Base-by-base conservation (phyloP, 1,140 invertebrate species). In the Ptiloglossa arizonensis region DNA sequence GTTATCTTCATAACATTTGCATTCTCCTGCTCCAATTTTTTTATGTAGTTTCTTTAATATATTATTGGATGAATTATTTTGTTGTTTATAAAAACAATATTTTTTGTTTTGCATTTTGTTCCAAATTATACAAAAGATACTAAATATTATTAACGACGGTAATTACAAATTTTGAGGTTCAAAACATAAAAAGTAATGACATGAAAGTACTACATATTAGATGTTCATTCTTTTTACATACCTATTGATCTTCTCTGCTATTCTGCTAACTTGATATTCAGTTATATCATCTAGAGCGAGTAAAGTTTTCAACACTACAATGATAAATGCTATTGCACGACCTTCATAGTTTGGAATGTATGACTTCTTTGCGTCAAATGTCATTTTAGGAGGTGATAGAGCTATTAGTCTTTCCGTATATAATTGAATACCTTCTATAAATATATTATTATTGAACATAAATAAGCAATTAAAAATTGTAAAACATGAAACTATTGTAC, bases 211-310 rank as follows among this genome's bases (percentile, higher is more conserved):
- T 11, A 13, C 5, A 19, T 35, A 54, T 1, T 29, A 44, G 46
- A 71, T 15, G 15, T 77, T 77, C 56, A 77, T 71, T 63, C 56
- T 24, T 60, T 71, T 54, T 44, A 86, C 81, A 76, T 87, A 93
- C 82, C 70, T 85, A 87, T 95, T 93, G 15, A 94, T 91, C 70
- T 90, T 88, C 6, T 89, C 86, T 0, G 94, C 92, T 41, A 94
- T 91, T 48, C 91, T 83, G 3, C 95, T 95, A 29, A 95, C 93
- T 72, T 92, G 83, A 48, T 91, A 89, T 88, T 96, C 95, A 2
- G 95, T 95, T 13, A 92, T 83, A 56, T 93, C 95, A 89, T 96
- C 95, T 2, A 96, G 83, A 3, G 93, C 93, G 84, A 95, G 95
- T 5, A 96, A 81, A 3, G 94, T 85, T 91, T 96, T 96, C 44